Base-by-base conservation (phyloP, 2,888 invertebrate species). In the Dromius quadrimaculatus region DNA sequence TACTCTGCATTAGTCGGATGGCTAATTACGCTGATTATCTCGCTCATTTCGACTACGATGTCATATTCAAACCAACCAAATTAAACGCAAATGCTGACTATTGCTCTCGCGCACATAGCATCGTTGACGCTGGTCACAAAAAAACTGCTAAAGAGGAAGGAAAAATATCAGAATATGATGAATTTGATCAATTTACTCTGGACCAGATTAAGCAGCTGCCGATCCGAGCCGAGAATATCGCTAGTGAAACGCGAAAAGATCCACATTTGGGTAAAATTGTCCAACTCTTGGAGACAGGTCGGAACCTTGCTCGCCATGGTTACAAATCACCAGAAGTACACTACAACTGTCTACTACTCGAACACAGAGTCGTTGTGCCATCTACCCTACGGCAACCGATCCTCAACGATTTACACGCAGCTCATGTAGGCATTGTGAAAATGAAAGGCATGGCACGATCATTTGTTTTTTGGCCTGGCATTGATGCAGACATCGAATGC, bases 391-490 rank as follows among this genome's bases (percentile, higher is more conserved):
- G 61, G 9, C 2, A 68, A 63, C 19, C 45, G 1, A 68, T 75
- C 5, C 43, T 76, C 9, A 36, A 70, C 1, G 71, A 76, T 15
- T 38, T 75, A 22, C 76, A 77, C 64, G n/a, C 73, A 11, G 72
- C 74, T n/a, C 76, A 78, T 71, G 34, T 73, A 6, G 78, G 77
- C 3, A 76, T 78, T 4, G 74, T 75, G 1, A 75, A 73, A 43
- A 78, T 77, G 75, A 78, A 79, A 71, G 72, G 72, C 1, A 34
- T 77, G 38, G 76, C 75, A 13, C 70, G 75, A 0, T 71, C 70
- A 11, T 77, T 71, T 15, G n/a, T n/a, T n/a, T n/a, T n/a, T n/a
- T n/a, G n/a, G n/a, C n/a, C n/a, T n/a, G n/a, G n/a, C n/a, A 76
- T 77, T 22, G 76, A 77, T 50, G 59, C 50, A 15, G 76, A 78